A percentile compares a stretch with the other conserved stretches of the same genome.
phyloP scores from a whole-genome alignment of 1,140 invertebrate species.

The Sesamia nonagrioides region DNA sequence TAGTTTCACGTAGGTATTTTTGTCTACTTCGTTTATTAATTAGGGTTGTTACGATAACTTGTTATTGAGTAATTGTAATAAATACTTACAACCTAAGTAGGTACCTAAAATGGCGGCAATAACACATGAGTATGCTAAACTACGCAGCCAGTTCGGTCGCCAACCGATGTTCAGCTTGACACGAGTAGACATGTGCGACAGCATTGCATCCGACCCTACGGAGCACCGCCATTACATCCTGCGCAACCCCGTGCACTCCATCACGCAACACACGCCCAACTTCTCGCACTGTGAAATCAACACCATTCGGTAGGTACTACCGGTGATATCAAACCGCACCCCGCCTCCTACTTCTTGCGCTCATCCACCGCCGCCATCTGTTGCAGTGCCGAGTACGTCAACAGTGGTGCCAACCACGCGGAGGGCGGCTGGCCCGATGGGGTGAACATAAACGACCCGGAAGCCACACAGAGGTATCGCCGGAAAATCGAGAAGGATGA shows the following conservation, averaged over 20 bases:
- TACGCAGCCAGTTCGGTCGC: conserved; percentile 90
- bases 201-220: conserved; percentile 90
- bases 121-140: conserved; percentile 90
- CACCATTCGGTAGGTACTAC: conserved; percentile 74
- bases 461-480: conserved; percentile 95
- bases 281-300: conserved; percentile 89
- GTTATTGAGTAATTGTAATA: not conserved
- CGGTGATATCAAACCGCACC: not conserved
- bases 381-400: conserved; percentile 92
- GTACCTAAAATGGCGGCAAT: conserved; percentile 87
- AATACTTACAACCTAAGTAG: not conserved
- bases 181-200: conserved; percentile 92
- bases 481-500: conserved; percentile 99
- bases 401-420: conserved; percentile 94
- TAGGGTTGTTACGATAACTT: not conserved
- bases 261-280: conserved; percentile 89
- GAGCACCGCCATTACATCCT: conserved; percentile 91
- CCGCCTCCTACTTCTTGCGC: not conserved
- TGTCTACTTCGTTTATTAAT: too few species aligned
- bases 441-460: conserved; percentile 95
- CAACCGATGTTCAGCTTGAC: conserved; percentile 92
- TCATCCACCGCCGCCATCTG: not conserved
- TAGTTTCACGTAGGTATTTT: too few species aligned
- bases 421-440: conserved; percentile 99
- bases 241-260: conserved; percentile 90